A percentile compares a stretch with the other conserved stretches of the same genome.
phyloP scores from a whole-genome alignment of 2,888 invertebrate genomes.

The Tipula unca region DNA sequence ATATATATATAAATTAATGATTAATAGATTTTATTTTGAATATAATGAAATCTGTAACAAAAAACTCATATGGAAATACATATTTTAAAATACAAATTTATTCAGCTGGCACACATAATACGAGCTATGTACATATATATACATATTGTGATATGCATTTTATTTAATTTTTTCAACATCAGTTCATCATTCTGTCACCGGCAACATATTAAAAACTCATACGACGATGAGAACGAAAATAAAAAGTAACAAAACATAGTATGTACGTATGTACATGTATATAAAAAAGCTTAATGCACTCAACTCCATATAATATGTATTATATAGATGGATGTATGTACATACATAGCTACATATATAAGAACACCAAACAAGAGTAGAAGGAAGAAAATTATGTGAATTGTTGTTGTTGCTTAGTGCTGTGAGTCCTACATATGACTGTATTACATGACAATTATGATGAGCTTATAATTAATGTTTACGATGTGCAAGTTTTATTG shows the following conservation, averaged over 20 bases:
- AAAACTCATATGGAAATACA: neutral
- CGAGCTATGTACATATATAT: no score
- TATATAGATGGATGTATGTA: neutral
- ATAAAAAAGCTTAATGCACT: neutral
- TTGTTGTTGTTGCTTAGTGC: neutral
- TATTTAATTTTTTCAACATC: neutral
- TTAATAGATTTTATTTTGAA: neutral
- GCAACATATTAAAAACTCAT: neutral
- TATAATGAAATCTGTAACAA: neutral
- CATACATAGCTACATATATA: neutral
- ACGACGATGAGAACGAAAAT: neutral
- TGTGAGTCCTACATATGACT: conserved; percentile 14
- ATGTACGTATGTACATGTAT: neutral
- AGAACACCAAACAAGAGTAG: neutral
- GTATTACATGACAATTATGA: conserved; percentile 8
- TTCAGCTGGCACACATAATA: neutral
- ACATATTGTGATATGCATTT: neutral
- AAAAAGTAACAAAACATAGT: neutral
- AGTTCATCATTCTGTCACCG: conserved; percentile 14
- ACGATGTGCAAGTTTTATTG: conserved; percentile 18
- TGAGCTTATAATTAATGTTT: conserved; percentile 14
- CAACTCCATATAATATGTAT: neutral
- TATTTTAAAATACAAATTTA: neutral
- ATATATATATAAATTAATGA: no score
- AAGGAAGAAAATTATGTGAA: neutral